Evolutionary conservation across 2,797 vertebrate genomes (phyloP).

Genomic region (Danio choprae): DNA sequence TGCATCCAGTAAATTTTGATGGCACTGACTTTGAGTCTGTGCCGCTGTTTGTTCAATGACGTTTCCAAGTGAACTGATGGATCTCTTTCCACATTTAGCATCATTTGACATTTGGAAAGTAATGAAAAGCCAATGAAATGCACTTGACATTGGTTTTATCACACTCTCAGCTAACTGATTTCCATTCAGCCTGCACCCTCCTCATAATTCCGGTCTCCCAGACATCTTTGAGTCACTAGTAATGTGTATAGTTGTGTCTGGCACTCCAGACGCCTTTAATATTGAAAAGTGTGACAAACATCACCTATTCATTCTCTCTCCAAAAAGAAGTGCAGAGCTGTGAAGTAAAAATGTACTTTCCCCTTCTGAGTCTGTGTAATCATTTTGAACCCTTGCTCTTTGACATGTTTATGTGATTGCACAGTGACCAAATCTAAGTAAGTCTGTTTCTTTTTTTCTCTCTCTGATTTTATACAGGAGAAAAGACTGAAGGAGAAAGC

Average conservation of each 20-base stretch:
- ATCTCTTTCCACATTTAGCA: conserved; percentile 29
- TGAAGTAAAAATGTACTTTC: conserved; percentile 3
- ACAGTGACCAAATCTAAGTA: neutral
- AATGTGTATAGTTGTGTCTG: conserved; percentile 20
- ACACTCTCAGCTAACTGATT: conserved; percentile 7
- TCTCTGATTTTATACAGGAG: conserved; percentile 57
- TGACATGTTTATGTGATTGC: conserved; percentile 13
- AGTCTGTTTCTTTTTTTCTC: conserved; percentile 18
- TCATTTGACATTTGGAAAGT: conserved; percentile 44
- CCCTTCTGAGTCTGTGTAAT: neutral
- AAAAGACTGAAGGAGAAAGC: conserved; percentile 67
- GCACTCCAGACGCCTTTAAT: neutral
- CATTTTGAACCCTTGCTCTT: neutral
- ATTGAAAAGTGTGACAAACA: conserved; percentile 21
- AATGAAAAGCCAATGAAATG: conserved; percentile 27
- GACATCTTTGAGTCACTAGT: conserved; percentile 3
- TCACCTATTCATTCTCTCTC: neutral
- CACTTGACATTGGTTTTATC: conserved; percentile 29
- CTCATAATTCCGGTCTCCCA: conserved; percentile 13
- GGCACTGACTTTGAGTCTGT: neutral
- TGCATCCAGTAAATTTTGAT: neutral
- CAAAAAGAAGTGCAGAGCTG: neutral
- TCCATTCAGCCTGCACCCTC: conserved; percentile 10
- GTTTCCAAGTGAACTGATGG: conserved; percentile 3
- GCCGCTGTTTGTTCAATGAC: conserved; percentile 2